phyloP scores from a whole-genome alignment of 2,113 vertebrate genomes.

The Platichthys stellatus region DNA sequence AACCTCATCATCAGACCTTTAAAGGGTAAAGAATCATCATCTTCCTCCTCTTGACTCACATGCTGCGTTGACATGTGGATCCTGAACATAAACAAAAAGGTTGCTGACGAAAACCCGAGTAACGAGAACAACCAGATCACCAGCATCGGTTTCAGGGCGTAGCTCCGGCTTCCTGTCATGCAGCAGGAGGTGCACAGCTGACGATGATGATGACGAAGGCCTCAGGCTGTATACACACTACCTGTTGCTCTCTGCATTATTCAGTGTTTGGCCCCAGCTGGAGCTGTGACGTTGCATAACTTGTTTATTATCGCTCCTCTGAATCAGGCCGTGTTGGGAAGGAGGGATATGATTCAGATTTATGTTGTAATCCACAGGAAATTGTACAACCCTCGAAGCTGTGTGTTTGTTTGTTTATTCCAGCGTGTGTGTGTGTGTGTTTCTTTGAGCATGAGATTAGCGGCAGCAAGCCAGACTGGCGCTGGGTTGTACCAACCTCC shows the following conservation, averaged over 20 bases:
- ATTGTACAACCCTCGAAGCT: not conserved
- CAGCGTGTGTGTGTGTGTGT: constrained; percentile 13
- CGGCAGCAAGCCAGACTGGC: constrained; percentile 40
- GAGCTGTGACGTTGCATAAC: constrained; percentile 36
- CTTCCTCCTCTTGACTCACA: not conserved
- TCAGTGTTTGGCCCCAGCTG: not conserved
- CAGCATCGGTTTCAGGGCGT: not conserved
- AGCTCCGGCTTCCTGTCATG: not conserved
- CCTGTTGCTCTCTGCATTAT: constrained; percentile 24
- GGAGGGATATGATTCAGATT: constrained; percentile 64
- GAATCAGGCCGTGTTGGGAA: constrained; percentile 14
- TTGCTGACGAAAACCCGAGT: constrained; percentile 3
- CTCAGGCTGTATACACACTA: constrained; percentile 22
- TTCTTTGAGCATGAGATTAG: constrained; percentile 58
- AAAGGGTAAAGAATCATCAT: too few relatives aligned
- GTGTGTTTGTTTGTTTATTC: not conserved
- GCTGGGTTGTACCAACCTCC: constrained; percentile 43
- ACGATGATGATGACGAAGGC: constrained; percentile 26
- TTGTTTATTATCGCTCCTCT: constrained; percentile 25
- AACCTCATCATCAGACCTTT: too few relatives aligned
- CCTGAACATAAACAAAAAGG: not conserved
- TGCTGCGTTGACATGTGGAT: not conserved
- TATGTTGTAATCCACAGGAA: constrained; percentile 64
- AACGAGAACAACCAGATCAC: constrained; percentile 36
- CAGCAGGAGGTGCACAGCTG: constrained; percentile 23